Percentiles rank a stretch among this genome's conserved stretches.
Conservation (phyloP, 2,113 vertebrate species). For the Eudorcas thomsonii region DNA sequence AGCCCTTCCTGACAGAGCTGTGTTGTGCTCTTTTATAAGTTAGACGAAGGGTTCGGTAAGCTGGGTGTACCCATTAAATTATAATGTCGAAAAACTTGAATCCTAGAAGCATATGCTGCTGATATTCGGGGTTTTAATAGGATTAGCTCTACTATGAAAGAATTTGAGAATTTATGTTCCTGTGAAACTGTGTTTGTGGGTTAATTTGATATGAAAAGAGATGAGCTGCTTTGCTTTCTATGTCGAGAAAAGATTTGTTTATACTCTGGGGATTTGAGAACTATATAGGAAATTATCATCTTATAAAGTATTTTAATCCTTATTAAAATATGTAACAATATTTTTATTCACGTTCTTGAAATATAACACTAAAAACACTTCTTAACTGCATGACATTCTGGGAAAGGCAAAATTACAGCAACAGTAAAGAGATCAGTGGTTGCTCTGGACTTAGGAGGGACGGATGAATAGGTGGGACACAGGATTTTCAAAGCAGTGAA, state of each 20-base stretch:
- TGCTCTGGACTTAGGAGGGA: neutral
- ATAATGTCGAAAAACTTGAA: constrained; percentile 43
- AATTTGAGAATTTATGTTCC: constrained; percentile 32
- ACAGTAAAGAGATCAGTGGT: neutral
- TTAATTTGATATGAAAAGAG: constrained; percentile 24
- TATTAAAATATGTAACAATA: neutral
- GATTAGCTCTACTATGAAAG: constrained; percentile 36
- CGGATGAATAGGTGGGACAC: neutral
- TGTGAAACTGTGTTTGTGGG: constrained; percentile 20
- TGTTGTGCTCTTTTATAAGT: constrained; percentile 63
- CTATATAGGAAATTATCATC: neutral
- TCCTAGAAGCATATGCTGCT: constrained; percentile 39
- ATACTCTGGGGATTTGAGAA: neutral
- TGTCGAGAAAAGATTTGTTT: neutral
- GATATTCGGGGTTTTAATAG: constrained; percentile 61
- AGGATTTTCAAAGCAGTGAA: neutral
- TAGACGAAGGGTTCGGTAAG: constrained; percentile 44
- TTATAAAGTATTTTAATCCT: constrained; percentile 40
- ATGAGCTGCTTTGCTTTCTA: neutral
- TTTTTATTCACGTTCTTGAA: constrained; percentile 11
- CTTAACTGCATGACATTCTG: neutral
- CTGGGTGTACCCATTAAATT: constrained; percentile 46
- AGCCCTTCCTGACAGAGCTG: constrained; percentile 56
- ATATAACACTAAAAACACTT: neutral
- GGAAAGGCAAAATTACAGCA: neutral